These are phyloP conservation scores for Drosophila watanabei DNA, from an alignment of 1,140 invertebrate genomes.

Conservation along the genomic window DNA sequence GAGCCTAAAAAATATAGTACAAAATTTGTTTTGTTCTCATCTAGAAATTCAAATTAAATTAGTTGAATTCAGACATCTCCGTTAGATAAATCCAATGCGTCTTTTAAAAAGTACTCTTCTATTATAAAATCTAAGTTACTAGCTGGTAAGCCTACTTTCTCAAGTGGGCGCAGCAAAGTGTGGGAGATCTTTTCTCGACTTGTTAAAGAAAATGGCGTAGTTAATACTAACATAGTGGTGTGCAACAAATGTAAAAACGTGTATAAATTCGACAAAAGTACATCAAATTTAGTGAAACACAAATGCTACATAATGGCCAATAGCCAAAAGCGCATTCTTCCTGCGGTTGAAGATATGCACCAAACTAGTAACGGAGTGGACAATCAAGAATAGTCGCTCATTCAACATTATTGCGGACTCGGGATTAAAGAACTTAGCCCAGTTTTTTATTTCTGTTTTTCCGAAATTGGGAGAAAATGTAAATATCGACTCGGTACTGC, in stretches of 20 bases:
- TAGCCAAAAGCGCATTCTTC: slow-evolving; percentile 7
- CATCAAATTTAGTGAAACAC: slow-evolving; percentile 20
- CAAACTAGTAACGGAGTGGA: slow-evolving; percentile 15
- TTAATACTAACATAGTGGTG: too few species aligned
- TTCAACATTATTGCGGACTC: slow-evolving; percentile 12
- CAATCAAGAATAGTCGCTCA: slow-evolving; percentile 9
- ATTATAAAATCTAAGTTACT: too few species aligned
- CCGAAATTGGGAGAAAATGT: slow-evolving; percentile 4
- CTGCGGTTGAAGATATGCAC: slow-evolving; percentile 19
- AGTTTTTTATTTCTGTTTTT: slow-evolving; percentile 17
- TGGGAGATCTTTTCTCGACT: slow-evolving; percentile 3
- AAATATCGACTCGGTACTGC: slow-evolving; percentile 2
- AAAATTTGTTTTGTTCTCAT: too few species aligned
- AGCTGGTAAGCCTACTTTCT: slow-evolving; percentile 7
- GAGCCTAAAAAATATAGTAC: too few species aligned
- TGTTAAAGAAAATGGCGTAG: slow-evolving; percentile 6
- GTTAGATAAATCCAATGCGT: too few species aligned
- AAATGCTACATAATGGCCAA: slow-evolving; percentile 16
- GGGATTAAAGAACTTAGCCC: slow-evolving; percentile 8
- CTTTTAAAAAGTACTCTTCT: too few species aligned
- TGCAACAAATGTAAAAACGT: slow-evolving; percentile 7
- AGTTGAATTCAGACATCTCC: too few species aligned
- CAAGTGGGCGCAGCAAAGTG: neutral
- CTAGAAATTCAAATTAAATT: too few species aligned
- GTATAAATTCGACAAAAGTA: slow-evolving; percentile 15